Evolutionary conservation across 1,140 invertebrate genomes (phyloP).

Genomic region (Helicorthomorpha holstii): DNA sequence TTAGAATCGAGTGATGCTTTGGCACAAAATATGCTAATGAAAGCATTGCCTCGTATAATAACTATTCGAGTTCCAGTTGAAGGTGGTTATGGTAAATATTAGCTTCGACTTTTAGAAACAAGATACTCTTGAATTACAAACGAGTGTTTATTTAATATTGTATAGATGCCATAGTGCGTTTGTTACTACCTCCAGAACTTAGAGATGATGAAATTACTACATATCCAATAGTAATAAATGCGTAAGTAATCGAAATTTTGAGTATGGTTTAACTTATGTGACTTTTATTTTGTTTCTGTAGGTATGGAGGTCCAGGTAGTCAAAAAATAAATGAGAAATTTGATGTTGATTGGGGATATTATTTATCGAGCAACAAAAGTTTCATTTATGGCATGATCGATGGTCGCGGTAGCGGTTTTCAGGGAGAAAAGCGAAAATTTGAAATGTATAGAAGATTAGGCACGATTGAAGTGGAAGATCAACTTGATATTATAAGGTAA

Average conservation of each 20-base stretch:
- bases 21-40: conserved; percentile 44
- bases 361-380: conserved; percentile 60
- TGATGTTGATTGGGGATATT: conserved; percentile 68
- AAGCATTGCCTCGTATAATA: conserved; percentile 62
- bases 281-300: too few species aligned
- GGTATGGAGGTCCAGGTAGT: conserved; percentile 74
- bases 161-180: conserved; percentile 43
- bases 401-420: conserved; percentile 67
- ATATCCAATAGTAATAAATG: conserved; percentile 73
- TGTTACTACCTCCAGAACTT: conserved; percentile 64
- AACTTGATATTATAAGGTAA: conserved; percentile 60
- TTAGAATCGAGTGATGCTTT: conserved; percentile 28
- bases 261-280: too few species aligned
- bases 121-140: too few species aligned
- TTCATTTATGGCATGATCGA: conserved; percentile 77
- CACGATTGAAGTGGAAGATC: conserved; percentile 71
- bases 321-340: conserved; percentile 75
- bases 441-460: conserved; percentile 66
- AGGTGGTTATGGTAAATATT: conserved; percentile 49
- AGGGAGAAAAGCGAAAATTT: conserved; percentile 68
- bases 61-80: conserved; percentile 64
- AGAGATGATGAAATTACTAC: conserved; percentile 75
- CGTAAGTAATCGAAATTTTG: too few species aligned
- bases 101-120: too few species aligned
- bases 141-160: too few species aligned